Base-by-base conservation (phyloP, 2,888 invertebrate genomes). In the Polia nebulosa region DNA sequence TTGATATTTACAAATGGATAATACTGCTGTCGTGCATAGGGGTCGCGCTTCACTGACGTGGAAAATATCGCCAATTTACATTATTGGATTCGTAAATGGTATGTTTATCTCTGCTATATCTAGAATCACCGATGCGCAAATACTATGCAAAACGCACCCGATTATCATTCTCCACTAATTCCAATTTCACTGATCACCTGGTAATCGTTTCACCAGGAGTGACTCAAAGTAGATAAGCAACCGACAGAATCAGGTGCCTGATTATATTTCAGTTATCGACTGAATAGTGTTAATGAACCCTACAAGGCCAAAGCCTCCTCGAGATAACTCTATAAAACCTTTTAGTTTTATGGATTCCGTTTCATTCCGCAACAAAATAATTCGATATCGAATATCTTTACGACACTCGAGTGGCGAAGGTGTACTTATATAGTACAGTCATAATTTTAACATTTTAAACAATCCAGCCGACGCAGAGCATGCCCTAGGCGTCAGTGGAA, bases 301-400 rank as follows among this genome's bases (percentile, higher is more conserved):
- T 77, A 81, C 94, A 95, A 95, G 95, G 95, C 92, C 91, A 91
- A 90, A 91, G 87, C 89, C 92, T 92, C 84, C 83, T 86, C 88
- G 85, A 91, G 91, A 93, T 93, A 93, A 89, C 92, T 92, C 90
- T 93, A 94, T 94, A 95, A 93, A 94, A 94, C 93, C 94, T 94
- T 94, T 94, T 91, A 93, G 92, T 93, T 90, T 92, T 92, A 93
- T 91, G 85, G 87, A 94, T 93, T 92, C 85, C 90, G 87, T 89
- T 90, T 93, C 92, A 94, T 92, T 93, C 88, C 87, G 87, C 91
- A 88, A 92, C 91, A 92, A 91, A 91, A 92, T 92, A 90, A 91
- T 91, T 83, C 90, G 91, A 91, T 93, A 93, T 90, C 87, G 88
- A 91, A 92, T 92, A 93, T 93, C 91, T 92, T 93, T 92, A 93